A percentile compares a stretch with the other conserved stretches of the same genome.
Evolutionary conservation across 2,797 vertebrate species (phyloP).

Genomic region (Urosaurus nigricauda): DNA sequence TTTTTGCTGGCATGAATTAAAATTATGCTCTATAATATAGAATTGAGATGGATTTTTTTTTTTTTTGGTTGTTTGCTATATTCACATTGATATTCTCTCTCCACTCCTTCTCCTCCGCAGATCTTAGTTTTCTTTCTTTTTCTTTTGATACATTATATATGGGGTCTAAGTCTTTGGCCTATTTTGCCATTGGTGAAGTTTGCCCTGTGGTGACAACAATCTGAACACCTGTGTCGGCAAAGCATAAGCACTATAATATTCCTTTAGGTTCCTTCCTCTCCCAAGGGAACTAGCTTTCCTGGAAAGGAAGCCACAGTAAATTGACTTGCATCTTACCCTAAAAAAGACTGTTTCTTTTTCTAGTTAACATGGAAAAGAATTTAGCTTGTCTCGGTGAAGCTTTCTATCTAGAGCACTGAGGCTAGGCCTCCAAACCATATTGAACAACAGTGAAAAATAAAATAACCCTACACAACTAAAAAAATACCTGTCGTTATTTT

Average conservation of each 20-base stretch:
- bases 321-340: constrained; percentile 10
- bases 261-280: constrained; percentile 21
- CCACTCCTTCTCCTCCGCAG: neutral
- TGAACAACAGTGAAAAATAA: neutral
- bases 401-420: neutral
- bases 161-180: constrained; percentile 32
- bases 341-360: neutral
- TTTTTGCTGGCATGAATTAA: neutral
- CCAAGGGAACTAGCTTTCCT: constrained; percentile 13
- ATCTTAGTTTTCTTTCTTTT: constrained; percentile 34
- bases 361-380: constrained; percentile 5
- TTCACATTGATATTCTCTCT: constrained; percentile 24
- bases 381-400: neutral
- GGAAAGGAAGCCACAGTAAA: constrained; percentile 25
- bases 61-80: neutral
- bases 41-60: neutral
- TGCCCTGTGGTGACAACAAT: constrained; percentile 28
- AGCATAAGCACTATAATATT: constrained; percentile 4
- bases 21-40: neutral
- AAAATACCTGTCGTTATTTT: neutral
- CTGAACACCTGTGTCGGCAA: neutral
- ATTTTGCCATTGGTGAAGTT: constrained; percentile 38
- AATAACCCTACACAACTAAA: neutral
- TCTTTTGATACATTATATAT: constrained; percentile 46
- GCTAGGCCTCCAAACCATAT: constrained; percentile 11